Base-by-base conservation (phyloP, 2,888 invertebrate species). In the Himalopsyche kuldschensis region DNA sequence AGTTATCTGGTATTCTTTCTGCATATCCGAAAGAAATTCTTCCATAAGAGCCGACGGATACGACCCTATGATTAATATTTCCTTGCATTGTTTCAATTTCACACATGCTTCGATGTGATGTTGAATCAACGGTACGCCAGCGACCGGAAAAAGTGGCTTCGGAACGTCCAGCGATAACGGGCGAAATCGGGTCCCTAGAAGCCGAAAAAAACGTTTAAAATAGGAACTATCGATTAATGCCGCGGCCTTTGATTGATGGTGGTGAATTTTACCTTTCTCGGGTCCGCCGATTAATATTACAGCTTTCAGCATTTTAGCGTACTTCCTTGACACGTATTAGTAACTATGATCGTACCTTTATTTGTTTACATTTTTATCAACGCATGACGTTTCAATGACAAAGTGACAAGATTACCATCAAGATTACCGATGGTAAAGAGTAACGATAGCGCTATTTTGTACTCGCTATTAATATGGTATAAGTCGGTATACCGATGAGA, bases 111-210 rank as follows among this genome's bases (percentile, higher is more conserved):
- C 98, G 80, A 99, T 98, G 88, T 99, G 98, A 89, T 99, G 99
- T 89, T 99, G 98, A 84, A 99, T 97, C 85, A 99, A 93, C 0
- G 99, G 99, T 63, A 97, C 91, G 0, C 99, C 99, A 79, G 98
- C 99, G 17, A 99, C 96, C 0, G 99, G 99, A 90, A 99, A 99
- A 20, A 99, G 90, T 0, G 99, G 99, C 90, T 99, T 99, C 0
- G 99, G 99, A n/a, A 97, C 95, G 89, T 99, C 99, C 84, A 99
- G 91, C 0, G 99, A 99, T 3, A 99, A 91, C 0, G 99, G 99
- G 0, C 99, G 95, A 90, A 99, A 99, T 81, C 99, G 93, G 10
- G 99, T 99, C 0, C 99, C 99, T 98, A 89, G 55, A 91, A 80
- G 27, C 17, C 79, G 27, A 84, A 15, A 80, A 84, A 32, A n/a